These are phyloP conservation scores for Decapterus maruadsi DNA, from an alignment of 2,797 vertebrate species.

Conservation along the genomic window DNA sequence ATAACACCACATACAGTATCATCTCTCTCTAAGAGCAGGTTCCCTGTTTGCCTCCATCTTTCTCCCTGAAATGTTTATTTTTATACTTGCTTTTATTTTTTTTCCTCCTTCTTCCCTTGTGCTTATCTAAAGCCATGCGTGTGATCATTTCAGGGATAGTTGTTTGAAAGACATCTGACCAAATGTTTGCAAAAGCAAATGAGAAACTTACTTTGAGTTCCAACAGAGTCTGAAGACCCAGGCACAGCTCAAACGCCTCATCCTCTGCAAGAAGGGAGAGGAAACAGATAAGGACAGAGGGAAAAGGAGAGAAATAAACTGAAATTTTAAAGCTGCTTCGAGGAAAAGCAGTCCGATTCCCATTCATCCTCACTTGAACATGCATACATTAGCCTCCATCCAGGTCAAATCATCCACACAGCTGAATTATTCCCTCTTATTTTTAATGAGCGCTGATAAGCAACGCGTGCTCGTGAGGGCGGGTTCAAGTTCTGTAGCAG, in stretches of 20 bases:
- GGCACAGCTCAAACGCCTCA: constrained; percentile 89
- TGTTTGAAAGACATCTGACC: neutral
- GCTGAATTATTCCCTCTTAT: constrained; percentile 30
- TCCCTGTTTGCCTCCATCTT: neutral
- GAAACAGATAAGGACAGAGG: constrained; percentile 22
- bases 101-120: neutral
- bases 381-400: constrained; percentile 36
- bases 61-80: neutral
- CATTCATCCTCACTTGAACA: constrained; percentile 14
- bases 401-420: constrained; percentile 24
- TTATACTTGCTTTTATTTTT: neutral
- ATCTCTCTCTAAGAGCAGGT: neutral
- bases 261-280: constrained; percentile 83
- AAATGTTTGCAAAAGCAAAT: constrained; percentile 47
- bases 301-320: constrained; percentile 11
- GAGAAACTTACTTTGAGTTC: constrained; percentile 91
- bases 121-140: constrained; percentile 4
- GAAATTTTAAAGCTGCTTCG: constrained; percentile 7
- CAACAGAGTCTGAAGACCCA: constrained; percentile 92
- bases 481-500: neutral
- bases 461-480: neutral
- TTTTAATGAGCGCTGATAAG: constrained; percentile 28
- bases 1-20: constrained; percentile 1
- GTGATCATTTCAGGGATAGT: neutral
- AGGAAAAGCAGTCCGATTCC: constrained; percentile 4